A percentile compares a stretch with the other conserved stretches of the same genome.
phyloP scores from a whole-genome alignment of 2,797 vertebrate genomes.

The Pseudochromis fuscus region DNA sequence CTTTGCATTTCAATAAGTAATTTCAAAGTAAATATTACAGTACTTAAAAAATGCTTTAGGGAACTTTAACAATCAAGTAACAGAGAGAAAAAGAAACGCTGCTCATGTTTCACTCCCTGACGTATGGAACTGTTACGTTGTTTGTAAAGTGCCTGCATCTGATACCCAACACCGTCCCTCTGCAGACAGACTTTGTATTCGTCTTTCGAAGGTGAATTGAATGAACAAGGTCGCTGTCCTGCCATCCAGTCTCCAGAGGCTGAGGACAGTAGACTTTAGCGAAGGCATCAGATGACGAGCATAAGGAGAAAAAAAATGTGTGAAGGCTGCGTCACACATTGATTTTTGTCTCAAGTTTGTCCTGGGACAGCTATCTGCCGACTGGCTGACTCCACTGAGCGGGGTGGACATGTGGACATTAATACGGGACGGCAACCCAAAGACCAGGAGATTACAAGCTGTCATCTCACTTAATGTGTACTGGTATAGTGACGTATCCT shows the following conservation, averaged over 20 bases:
- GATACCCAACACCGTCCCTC: constrained; percentile 37
- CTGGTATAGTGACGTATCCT: neutral
- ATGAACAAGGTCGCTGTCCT: constrained; percentile 69
- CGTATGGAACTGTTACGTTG: constrained; percentile 28
- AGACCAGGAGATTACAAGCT: constrained; percentile 1
- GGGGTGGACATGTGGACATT: neutral
- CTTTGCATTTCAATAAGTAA: neutral
- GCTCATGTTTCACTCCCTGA: constrained; percentile 10
- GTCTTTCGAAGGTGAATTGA: constrained; percentile 59
- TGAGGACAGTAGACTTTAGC: constrained; percentile 34
- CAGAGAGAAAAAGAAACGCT: neutral
- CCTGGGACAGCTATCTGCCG: constrained; percentile 4
- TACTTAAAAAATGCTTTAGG: constrained; percentile 2
- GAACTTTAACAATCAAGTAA: constrained; percentile 15
- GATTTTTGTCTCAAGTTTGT: constrained; percentile 57
- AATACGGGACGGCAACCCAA: constrained; percentile 3
- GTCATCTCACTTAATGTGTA: neutral
- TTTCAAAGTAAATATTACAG: neutral
- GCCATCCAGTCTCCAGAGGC: constrained; percentile 53
- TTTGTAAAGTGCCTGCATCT: constrained; percentile 41
- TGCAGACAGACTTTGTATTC: constrained; percentile 54
- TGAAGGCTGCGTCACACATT: constrained; percentile 26
- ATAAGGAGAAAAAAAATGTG: constrained; percentile 32
- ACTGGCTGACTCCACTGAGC: constrained; percentile 16
- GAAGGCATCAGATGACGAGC: constrained; percentile 65